These are phyloP conservation scores for Hetaerina titia DNA, from an alignment of 2,888 invertebrate genomes.

Conservation along the genomic window DNA sequence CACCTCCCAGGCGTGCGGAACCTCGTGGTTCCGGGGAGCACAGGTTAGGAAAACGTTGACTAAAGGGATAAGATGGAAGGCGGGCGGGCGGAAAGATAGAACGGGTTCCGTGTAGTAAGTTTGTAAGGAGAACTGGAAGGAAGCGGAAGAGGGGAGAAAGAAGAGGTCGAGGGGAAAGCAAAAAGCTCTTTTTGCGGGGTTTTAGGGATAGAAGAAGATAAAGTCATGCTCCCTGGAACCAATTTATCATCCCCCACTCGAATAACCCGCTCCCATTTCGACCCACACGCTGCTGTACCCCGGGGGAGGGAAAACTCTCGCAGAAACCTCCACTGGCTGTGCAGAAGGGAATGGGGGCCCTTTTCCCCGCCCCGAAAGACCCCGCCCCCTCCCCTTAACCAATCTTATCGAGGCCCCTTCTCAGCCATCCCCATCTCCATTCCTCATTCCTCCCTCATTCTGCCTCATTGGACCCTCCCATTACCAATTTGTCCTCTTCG, in stretches of 20 bases:
- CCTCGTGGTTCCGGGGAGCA: not conserved
- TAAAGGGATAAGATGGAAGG: not conserved
- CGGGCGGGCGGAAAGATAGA: not conserved
- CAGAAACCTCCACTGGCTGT: not conserved
- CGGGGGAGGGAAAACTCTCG: not conserved
- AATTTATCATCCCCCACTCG: constrained; percentile 59
- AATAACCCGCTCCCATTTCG: constrained; percentile 50
- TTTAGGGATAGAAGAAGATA: constrained; percentile 54
- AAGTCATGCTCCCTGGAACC: constrained; percentile 64
- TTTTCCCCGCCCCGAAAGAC: not conserved
- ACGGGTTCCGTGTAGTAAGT: not conserved
- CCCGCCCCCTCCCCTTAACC: not conserved
- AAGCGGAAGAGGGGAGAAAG: not conserved
- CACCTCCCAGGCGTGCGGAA: not conserved
- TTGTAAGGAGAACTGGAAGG: not conserved
- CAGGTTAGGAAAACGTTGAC: not conserved
- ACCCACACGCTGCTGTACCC: not conserved
- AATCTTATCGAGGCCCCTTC: not conserved
- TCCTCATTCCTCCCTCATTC: constrained; percentile 33
- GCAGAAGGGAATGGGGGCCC: not conserved
- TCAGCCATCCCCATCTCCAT: not conserved
- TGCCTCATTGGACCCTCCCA: constrained; percentile 56
- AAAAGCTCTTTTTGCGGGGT: constrained; percentile 32
- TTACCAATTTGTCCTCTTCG: constrained; percentile 62
- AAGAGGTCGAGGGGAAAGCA: not conserved